Conservation (phyloP, 2,113 vertebrate genomes). For the Naja naja region DNA sequence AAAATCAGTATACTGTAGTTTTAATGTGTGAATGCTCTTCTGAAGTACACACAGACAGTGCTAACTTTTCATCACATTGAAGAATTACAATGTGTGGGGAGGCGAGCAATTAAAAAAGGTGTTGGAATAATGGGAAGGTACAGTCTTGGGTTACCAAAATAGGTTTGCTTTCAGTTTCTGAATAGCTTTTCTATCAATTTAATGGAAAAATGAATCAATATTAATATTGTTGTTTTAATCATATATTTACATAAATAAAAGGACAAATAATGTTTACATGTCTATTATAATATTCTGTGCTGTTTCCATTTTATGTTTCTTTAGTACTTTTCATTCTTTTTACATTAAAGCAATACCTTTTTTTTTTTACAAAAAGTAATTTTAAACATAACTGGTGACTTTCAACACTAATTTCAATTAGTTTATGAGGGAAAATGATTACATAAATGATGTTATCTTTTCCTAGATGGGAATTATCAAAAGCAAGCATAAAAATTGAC, state of each 20-base stretch:
- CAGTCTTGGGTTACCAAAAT: not conserved
- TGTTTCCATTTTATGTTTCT: not conserved
- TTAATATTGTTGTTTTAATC: not conserved
- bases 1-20: not conserved
- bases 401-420: not conserved
- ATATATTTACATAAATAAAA: not conserved
- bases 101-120: not conserved
- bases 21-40: not conserved
- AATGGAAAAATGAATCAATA: not conserved
- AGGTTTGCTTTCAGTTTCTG: not conserved
- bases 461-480: not conserved
- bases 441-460: not conserved
- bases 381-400: not conserved
- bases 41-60: not conserved
- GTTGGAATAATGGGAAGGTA: not conserved
- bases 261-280: not conserved
- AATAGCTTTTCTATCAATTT: not conserved
- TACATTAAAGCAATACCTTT: not conserved
- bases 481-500: slow-evolving; percentile 26
- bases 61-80: not conserved
- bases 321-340: not conserved
- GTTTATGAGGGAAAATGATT: not conserved
- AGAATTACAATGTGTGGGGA: not conserved
- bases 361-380: not conserved
- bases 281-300: not conserved